A percentile compares a stretch with the other conserved stretches of the same genome.
These are phyloP conservation scores for Crenuchus spilurus DNA, from an alignment of 2,797 vertebrate genomes.

Conservation along the genomic window DNA sequence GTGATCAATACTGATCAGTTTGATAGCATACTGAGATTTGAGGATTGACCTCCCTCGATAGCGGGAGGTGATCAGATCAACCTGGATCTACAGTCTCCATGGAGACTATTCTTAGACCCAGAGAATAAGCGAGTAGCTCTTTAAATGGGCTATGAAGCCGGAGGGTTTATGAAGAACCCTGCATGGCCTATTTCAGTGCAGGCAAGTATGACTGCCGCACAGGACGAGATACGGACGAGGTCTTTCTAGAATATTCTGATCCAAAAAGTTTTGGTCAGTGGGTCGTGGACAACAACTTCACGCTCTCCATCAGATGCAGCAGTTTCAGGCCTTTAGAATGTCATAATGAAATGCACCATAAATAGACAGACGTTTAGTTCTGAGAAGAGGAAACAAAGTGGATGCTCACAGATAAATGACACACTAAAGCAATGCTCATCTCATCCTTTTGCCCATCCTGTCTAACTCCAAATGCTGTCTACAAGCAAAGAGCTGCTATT, in stretches of 20 bases:
- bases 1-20: background rate
- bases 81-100: conserved; percentile 28
- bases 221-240: background rate
- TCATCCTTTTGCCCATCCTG: background rate
- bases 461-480: background rate
- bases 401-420: background rate
- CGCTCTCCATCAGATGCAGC: background rate
- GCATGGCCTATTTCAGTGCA: conserved; percentile 30
- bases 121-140: conserved; percentile 24
- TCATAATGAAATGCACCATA: conserved; percentile 13
- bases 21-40: background rate
- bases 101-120: conserved; percentile 32
- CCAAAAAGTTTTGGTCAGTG: conserved; percentile 8
- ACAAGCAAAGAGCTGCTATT: background rate
- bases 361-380: conserved; percentile 7
- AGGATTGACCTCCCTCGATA: background rate
- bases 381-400: background rate
- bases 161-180: conserved; percentile 13
- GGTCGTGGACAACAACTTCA: background rate
- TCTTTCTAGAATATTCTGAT: conserved; percentile 27
- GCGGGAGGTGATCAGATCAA: conserved; percentile 17
- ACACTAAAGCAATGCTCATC: background rate
- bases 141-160: conserved; percentile 39
- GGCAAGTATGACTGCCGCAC: background rate
- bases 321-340: background rate